phyloP scores from a whole-genome alignment of 1,140 invertebrate genomes.

The Ceratina japonica region DNA sequence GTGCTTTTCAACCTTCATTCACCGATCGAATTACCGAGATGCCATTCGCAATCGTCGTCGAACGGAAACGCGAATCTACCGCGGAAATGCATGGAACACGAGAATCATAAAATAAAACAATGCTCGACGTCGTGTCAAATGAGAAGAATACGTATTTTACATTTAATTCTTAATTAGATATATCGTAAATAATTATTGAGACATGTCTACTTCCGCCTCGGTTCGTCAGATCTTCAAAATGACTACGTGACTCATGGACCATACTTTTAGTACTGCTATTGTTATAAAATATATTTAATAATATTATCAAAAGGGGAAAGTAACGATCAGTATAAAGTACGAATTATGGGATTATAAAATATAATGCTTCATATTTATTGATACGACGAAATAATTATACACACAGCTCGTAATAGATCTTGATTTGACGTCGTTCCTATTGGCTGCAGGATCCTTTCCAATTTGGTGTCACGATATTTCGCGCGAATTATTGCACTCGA shows the following conservation, averaged over 20 bases:
- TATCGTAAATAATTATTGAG: background rate
- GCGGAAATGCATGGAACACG: background rate
- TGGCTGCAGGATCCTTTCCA: constrained; percentile 9
- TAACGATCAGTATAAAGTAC: background rate
- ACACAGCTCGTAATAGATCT: no score
- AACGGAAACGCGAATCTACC: constrained; percentile 9
- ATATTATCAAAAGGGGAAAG: background rate
- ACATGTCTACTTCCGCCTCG: background rate
- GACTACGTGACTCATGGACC: background rate
- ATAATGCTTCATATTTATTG: background rate
- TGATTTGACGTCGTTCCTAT: no score
- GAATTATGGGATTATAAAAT: no score
- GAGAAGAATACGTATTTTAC: background rate
- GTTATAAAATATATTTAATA: background rate
- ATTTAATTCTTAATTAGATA: background rate
- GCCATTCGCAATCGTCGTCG: background rate
- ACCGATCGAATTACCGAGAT: constrained; percentile 32
- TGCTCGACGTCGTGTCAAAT: background rate
- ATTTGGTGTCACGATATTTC: background rate
- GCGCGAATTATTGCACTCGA: background rate
- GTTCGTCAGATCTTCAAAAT: background rate
- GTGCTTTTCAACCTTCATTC: constrained; percentile 35
- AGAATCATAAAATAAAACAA: background rate
- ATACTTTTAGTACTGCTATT: background rate
- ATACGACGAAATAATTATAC: background rate